These are phyloP conservation scores for Pristionchus japonicus DNA, from an alignment of 2,888 invertebrate species.

Conservation along the genomic window DNA sequence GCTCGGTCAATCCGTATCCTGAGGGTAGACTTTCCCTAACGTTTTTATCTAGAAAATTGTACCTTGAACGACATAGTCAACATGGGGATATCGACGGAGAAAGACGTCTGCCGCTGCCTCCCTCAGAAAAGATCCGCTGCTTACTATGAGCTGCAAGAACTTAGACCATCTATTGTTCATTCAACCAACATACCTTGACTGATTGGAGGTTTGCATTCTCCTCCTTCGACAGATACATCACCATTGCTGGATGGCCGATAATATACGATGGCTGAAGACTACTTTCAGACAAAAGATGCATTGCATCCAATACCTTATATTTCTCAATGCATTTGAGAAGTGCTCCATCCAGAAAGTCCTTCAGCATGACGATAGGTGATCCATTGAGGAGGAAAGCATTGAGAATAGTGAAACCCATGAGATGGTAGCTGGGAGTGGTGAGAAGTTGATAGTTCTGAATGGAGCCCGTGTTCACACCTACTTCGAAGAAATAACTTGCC, in stretches of 20 bases:
- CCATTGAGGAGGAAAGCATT: neutral
- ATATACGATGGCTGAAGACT: neutral
- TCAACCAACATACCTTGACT: neutral
- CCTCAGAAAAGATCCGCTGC: neutral
- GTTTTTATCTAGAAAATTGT: neutral
- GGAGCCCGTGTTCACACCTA: neutral
- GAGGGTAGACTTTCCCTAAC: neutral
- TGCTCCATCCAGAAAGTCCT: too few relatives aligned
- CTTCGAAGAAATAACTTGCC: too few relatives aligned
- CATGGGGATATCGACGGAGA: neutral
- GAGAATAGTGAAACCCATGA: neutral
- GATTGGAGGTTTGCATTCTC: neutral
- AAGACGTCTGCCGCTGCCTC: neutral
- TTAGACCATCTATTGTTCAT: neutral
- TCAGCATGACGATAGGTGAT: neutral
- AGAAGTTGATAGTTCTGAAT: neutral
- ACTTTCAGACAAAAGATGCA: too few relatives aligned
- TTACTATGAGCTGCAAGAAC: neutral
- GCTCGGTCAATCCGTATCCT: neutral
- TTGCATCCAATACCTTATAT: too few relatives aligned
- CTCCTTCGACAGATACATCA: neutral
- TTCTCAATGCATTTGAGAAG: too few relatives aligned
- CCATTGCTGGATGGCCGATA: neutral
- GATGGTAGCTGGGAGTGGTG: neutral
- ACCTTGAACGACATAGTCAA: neutral